Conservation (phyloP, 2,113 vertebrate genomes). For the Notiomystis cincta region DNA sequence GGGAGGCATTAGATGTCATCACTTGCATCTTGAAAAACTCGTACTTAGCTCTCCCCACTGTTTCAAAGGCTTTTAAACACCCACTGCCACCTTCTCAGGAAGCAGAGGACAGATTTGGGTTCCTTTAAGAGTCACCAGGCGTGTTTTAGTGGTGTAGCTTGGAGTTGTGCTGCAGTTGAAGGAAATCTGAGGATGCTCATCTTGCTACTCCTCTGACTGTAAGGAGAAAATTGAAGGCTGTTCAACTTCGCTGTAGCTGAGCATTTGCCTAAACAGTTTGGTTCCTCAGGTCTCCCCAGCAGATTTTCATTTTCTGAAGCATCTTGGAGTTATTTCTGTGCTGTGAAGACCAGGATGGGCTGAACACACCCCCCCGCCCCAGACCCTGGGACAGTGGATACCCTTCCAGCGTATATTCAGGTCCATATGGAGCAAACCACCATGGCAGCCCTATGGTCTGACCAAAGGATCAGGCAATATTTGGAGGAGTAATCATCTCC, state of each 20-base stretch:
- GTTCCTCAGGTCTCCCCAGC: background rate
- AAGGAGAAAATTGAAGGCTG: background rate
- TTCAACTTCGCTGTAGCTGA: background rate
- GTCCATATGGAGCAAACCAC: background rate
- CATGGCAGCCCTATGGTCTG: background rate
- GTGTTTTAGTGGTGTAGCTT: background rate
- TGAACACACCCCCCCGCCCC: background rate
- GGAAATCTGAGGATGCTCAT: background rate
- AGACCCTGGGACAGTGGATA: background rate
- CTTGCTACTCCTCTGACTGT: background rate
- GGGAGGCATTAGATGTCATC: background rate
- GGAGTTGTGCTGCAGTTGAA: background rate
- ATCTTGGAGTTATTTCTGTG: background rate
- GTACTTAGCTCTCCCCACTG: background rate
- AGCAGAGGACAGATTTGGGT: background rate
- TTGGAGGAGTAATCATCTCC: background rate
- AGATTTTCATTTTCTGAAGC: background rate
- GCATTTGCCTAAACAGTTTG: background rate
- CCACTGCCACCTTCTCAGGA: background rate
- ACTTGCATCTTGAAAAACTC: background rate
- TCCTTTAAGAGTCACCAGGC: background rate
- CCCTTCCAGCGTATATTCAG: background rate
- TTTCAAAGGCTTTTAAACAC: background rate
- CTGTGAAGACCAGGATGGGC: background rate
- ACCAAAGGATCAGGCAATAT: background rate